A percentile compares a stretch with the other conserved stretches of the same genome.
Evolutionary conservation across 1,140 invertebrate genomes (phyloP).

Genomic region (Drosophila tsacasi): DNA sequence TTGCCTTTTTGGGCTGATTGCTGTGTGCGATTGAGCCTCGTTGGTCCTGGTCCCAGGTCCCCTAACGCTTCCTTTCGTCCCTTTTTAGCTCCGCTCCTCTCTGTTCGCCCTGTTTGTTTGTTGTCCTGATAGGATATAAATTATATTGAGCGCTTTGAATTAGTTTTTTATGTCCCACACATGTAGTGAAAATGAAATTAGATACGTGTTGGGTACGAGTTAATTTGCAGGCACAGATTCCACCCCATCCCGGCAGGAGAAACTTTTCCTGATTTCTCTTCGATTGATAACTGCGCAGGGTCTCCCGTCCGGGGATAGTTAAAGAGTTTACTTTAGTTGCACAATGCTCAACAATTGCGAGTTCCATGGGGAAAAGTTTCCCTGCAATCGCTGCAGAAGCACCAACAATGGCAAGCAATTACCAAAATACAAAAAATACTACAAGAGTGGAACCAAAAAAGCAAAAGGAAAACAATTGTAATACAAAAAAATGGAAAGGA

Average conservation of each 20-base stretch:
- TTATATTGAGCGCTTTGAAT: constrained; percentile 81
- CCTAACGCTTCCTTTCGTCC: constrained; percentile 41
- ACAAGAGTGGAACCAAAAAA: constrained; percentile 6
- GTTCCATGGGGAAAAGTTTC: constrained; percentile 38
- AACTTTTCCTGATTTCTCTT: constrained; percentile 44
- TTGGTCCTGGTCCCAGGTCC: constrained; percentile 38
- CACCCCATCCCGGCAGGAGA: neutral
- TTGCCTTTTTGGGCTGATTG: constrained; percentile 76
- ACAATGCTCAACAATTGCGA: constrained; percentile 72
- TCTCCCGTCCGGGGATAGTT: constrained; percentile 35
- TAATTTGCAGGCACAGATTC: constrained; percentile 68
- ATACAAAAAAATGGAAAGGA: constrained; percentile 30
- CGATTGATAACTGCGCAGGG: constrained; percentile 41
- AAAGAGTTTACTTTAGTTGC: constrained; percentile 56
- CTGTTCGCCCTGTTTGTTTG: constrained; percentile 30
- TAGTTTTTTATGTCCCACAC: constrained; percentile 78
- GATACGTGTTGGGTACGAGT: constrained; percentile 73
- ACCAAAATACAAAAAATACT: constrained; percentile 62
- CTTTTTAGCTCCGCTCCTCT: constrained; percentile 5
- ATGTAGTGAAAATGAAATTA: constrained; percentile 79
- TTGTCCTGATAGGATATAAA: constrained; percentile 77
- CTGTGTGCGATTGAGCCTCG: constrained; percentile 64
- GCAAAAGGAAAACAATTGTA: constrained; percentile 22
- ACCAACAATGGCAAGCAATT: constrained; percentile 78
- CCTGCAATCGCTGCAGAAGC: constrained; percentile 37